phyloP scores from a whole-genome alignment of 2,888 invertebrate genomes.

The Xestia ashworthii region DNA sequence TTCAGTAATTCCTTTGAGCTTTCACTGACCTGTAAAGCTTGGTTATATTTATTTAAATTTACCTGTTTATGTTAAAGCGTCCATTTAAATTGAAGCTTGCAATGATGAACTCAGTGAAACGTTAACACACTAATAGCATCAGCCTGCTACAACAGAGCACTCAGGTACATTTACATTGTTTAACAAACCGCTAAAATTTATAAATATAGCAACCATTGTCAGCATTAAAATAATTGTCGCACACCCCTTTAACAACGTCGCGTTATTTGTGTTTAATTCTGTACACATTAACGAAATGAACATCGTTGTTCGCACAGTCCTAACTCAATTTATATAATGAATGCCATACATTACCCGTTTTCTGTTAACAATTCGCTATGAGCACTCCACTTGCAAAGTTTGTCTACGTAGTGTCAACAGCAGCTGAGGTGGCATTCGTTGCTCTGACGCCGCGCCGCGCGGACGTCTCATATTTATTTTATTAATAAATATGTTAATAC shows the following conservation, averaged over 20 bases:
- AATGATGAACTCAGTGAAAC: slow-evolving; percentile 32
- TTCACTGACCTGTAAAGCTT: slow-evolving; percentile 12
- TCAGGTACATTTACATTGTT: slow-evolving; percentile 50
- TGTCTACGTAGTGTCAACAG: slow-evolving; percentile 83
- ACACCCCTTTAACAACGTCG: slow-evolving; percentile 63
- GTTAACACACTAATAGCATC: slow-evolving; percentile 37
- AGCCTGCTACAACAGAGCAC: slow-evolving; percentile 24
- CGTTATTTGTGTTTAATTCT: slow-evolving; percentile 85
- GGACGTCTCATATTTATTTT: slow-evolving; percentile 89
- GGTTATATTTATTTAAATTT: background rate
- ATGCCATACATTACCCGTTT: slow-evolving; percentile 88
- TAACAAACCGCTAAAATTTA: slow-evolving; percentile 63
- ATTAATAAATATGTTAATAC: slow-evolving; percentile 91
- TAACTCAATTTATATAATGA: slow-evolving; percentile 90
- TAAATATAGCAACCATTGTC: slow-evolving; percentile 64
- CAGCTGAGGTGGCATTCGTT: slow-evolving; percentile 74
- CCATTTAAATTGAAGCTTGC: slow-evolving; percentile 6
- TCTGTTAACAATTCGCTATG: slow-evolving; percentile 85
- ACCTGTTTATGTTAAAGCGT: background rate
- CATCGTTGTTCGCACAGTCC: slow-evolving; percentile 80
- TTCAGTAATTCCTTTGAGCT: slow-evolving; percentile 25
- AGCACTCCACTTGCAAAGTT: slow-evolving; percentile 80
- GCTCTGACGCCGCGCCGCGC: slow-evolving; percentile 72
- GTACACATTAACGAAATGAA: slow-evolving; percentile 88
- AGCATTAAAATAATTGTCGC: slow-evolving; percentile 68